Evolutionary conservation across 2,113 vertebrate genomes (phyloP).

Genomic region (Uropsilus gracilis): DNA sequence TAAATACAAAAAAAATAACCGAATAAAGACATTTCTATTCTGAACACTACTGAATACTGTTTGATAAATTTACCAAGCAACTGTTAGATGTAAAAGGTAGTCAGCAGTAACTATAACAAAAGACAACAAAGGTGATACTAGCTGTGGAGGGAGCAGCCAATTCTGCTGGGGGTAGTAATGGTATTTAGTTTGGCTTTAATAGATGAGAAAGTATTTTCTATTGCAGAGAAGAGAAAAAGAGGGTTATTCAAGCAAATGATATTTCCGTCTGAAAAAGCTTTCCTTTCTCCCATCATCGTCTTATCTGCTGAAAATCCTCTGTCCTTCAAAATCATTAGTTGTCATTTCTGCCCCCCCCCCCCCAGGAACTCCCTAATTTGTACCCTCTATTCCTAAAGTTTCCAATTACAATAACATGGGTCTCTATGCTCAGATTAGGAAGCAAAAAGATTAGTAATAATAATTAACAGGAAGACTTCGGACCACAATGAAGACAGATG

Average conservation of each 20-base stretch:
- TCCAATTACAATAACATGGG: not conserved
- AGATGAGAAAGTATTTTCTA: not conserved
- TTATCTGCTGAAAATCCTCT: not conserved
- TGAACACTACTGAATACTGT: not conserved
- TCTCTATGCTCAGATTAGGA: constrained; percentile 1
- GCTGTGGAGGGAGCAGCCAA: not conserved
- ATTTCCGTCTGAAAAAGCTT: not conserved
- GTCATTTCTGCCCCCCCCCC: not conserved
- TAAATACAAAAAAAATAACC: constrained; percentile 51
- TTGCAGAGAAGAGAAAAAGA: not conserved
- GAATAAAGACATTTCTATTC: not conserved
- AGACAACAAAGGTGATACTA: not conserved
- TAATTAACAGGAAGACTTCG: not conserved
- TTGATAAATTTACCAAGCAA: constrained; percentile 7
- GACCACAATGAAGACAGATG: not conserved
- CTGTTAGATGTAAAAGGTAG: not conserved
- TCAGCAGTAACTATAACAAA: not conserved
- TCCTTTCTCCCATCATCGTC: not conserved
- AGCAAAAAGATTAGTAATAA: not conserved
- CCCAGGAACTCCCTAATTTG: constrained; percentile 20
- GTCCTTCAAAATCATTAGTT: constrained; percentile 1
- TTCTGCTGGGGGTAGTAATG: not conserved
- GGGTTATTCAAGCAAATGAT: not conserved
- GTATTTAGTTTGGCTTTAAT: not conserved
- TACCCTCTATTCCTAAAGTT: not conserved